Conservation (phyloP, 2,113 vertebrate species). For the Falco punctatus region DNA sequence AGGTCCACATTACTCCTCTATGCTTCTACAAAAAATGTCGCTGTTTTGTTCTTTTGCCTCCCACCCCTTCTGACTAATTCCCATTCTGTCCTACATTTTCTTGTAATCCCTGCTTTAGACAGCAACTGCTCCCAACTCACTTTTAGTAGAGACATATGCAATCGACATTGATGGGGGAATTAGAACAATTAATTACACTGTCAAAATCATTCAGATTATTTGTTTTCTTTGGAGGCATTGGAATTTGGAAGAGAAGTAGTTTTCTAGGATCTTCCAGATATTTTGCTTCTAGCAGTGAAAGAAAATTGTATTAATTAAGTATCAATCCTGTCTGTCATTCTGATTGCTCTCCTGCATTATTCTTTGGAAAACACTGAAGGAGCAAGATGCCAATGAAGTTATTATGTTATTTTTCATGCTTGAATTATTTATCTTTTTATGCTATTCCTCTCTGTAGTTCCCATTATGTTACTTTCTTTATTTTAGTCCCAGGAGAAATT, state of each 20-base stretch:
- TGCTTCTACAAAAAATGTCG: neutral
- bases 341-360: neutral
- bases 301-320: neutral
- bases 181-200: neutral
- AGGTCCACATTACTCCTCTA: neutral
- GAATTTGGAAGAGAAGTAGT: neutral
- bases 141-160: neutral
- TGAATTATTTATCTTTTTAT: neutral
- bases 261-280: constrained; percentile 40
- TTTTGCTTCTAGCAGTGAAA: neutral
- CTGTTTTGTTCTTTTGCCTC: neutral
- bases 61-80: neutral
- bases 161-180: neutral
- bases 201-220: neutral
- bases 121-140: neutral
- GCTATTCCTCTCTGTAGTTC: neutral
- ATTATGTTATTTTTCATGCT: neutral
- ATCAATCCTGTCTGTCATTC: neutral
- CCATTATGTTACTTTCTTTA: neutral
- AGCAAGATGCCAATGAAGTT: neutral
- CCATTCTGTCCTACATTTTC: neutral
- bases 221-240: neutral
- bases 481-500: neutral
- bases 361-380: neutral
- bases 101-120: neutral